phyloP scores from a whole-genome alignment of 2,888 invertebrate species.

The Tipula vernalis region DNA sequence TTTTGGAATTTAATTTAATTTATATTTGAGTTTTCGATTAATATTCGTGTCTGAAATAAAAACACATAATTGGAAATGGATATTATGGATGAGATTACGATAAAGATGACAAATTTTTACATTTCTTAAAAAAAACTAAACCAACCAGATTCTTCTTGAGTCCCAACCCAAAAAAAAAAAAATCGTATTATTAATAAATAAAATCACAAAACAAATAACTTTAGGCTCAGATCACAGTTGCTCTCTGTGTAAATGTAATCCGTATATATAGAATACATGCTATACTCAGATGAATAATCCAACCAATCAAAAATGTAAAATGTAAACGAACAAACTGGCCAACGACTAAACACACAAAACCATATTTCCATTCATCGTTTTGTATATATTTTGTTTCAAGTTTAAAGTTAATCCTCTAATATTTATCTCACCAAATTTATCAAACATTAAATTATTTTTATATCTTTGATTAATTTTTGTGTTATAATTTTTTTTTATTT shows the following conservation, averaged over 20 bases:
- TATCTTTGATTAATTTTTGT: background rate
- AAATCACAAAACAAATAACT: background rate
- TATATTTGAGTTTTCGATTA: background rate
- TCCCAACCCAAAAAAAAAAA: background rate
- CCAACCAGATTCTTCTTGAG: background rate
- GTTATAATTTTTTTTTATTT: background rate
- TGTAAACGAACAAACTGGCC: background rate
- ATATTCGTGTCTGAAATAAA: background rate
- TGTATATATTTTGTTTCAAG: background rate
- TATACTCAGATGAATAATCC: background rate
- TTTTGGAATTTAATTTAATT: background rate
- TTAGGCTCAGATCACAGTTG: background rate
- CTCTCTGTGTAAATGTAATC: background rate
- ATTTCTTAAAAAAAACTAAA: background rate
- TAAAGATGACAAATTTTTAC: background rate
- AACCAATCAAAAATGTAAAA: background rate
- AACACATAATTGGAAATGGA: background rate
- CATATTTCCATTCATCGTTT: background rate
- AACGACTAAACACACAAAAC: background rate
- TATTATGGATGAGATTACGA: background rate
- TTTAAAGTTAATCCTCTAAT: constrained; percentile 4
- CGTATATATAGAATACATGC: background rate
- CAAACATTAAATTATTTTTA: background rate
- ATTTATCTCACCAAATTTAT: constrained; percentile 4
- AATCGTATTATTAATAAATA: background rate